These are phyloP conservation scores for Anguilla marmorata DNA, from an alignment of 2,797 vertebrate genomes.

Conservation along the genomic window DNA sequence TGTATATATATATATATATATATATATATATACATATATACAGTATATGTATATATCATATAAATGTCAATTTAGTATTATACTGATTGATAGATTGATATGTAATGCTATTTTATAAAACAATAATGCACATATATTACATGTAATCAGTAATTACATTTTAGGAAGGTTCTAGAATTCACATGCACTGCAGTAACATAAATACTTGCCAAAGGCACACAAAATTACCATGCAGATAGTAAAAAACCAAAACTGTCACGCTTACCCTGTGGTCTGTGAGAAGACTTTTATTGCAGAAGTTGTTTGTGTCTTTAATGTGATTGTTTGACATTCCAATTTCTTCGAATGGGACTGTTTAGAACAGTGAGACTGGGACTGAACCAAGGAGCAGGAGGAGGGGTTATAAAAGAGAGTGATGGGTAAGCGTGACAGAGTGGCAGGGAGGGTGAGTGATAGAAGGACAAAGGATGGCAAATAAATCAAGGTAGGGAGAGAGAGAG, in stretches of 20 bases:
- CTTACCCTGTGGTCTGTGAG: constrained; percentile 71
- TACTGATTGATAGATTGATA: not conserved
- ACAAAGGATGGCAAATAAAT: constrained; percentile 34
- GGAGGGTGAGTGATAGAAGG: constrained; percentile 45
- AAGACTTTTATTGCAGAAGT: constrained; percentile 65
- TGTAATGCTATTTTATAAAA: not conserved
- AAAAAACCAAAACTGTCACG: constrained; percentile 38
- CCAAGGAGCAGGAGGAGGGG: constrained; percentile 26
- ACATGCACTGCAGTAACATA: too few species aligned
- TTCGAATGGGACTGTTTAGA: constrained; percentile 43
- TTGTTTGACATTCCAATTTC: constrained; percentile 72
- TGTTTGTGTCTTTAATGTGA: constrained; percentile 66
- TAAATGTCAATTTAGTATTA: not conserved
- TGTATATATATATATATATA: too few species aligned
- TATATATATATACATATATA: not conserved
- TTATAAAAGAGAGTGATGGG: constrained; percentile 32
- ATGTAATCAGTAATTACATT: not conserved
- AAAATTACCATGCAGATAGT: constrained; percentile 28
- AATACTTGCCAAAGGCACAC: not conserved
- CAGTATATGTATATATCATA: not conserved
- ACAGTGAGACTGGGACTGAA: constrained; percentile 40
- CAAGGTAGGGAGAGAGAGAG: constrained; percentile 32
- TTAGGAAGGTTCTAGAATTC: not conserved
- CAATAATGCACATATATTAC: not conserved
- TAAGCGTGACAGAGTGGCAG: constrained; percentile 22